phyloP scores from a whole-genome alignment of 2,797 vertebrate genomes.

The Smutsia temminckii region DNA sequence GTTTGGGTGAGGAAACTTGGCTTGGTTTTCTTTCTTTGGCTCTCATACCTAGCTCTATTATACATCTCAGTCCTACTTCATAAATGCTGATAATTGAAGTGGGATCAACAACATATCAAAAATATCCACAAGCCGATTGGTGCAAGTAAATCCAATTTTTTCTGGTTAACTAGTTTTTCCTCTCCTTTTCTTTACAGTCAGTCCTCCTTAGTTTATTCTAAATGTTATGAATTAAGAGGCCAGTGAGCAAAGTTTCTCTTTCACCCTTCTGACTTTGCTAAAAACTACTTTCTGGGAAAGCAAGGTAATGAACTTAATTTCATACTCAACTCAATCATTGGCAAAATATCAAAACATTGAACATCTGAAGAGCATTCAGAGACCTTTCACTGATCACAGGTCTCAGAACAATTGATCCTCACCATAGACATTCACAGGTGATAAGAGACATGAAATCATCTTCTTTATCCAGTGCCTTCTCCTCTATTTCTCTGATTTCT shows the following conservation, averaged over 20 bases:
- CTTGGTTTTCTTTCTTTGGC: conserved; percentile 15
- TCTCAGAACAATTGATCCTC: conserved; percentile 11
- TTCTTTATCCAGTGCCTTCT: neutral
- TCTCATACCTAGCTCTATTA: neutral
- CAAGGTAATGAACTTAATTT: neutral
- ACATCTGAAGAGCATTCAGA: neutral
- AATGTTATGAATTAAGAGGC: neutral
- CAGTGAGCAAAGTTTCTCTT: neutral
- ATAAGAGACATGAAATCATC: neutral
- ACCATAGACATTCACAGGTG: neutral
- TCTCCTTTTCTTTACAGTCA: neutral
- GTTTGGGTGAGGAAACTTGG: neutral
- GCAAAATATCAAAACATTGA: neutral
- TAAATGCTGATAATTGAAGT: conserved; percentile 4
- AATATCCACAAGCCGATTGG: neutral
- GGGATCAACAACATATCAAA: neutral
- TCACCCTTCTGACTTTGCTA: neutral
- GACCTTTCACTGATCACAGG: neutral
- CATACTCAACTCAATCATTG: neutral
- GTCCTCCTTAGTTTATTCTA: neutral
- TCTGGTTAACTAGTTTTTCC: neutral
- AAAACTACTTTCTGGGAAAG: conserved; percentile 22
- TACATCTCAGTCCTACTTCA: neutral
- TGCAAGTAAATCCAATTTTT: neutral
- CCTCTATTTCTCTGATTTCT: neutral